phyloP scores from a whole-genome alignment of 2,888 invertebrate species.

The Drosophila acutilabella region DNA sequence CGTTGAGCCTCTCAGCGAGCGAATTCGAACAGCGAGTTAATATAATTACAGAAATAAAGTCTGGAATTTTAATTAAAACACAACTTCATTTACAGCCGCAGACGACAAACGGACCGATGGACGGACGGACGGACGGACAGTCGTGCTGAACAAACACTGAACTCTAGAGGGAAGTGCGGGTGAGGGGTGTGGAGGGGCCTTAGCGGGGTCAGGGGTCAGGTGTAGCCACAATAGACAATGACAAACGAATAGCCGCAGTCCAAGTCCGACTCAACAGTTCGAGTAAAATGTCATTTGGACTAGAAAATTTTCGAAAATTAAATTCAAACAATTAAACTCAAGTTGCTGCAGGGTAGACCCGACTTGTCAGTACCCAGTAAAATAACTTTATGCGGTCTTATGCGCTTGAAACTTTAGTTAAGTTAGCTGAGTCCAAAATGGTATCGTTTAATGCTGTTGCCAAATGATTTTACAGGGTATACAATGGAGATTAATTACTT shows the following conservation, averaged over 20 bases:
- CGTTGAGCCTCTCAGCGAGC: slow-evolving; percentile 27
- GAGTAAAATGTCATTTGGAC: slow-evolving; percentile 42
- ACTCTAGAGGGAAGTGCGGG: background rate
- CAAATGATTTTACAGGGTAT: too few species aligned
- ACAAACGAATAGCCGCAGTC: slow-evolving; percentile 65
- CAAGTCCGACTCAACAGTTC: slow-evolving; percentile 34
- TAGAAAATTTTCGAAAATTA: slow-evolving; percentile 55
- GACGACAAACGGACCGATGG: slow-evolving; percentile 63
- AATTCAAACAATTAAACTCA: slow-evolving; percentile 46
- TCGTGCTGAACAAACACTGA: slow-evolving; percentile 43
- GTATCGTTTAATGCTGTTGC: too few species aligned
- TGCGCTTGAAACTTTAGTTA: background rate
- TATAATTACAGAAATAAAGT: slow-evolving; percentile 83
- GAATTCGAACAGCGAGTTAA: slow-evolving; percentile 79
- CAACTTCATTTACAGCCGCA: slow-evolving; percentile 80
- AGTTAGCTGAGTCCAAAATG: too few species aligned
- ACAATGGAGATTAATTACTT: too few species aligned
- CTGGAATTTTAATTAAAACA: slow-evolving; percentile 83
- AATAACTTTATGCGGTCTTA: background rate
- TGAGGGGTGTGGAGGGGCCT: slow-evolving; percentile 4
- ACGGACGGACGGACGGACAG: slow-evolving; percentile 29
- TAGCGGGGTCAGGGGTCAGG: slow-evolving; percentile 27
- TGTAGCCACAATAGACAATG: slow-evolving; percentile 63
- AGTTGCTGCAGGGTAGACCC: background rate
- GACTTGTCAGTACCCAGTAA: slow-evolving; percentile 10